A percentile compares a stretch with the other conserved stretches of the same genome.
Evolutionary conservation across 64 coral and sea anemone species (phyloP).

Genomic region (Trachythela sp.): DNA sequence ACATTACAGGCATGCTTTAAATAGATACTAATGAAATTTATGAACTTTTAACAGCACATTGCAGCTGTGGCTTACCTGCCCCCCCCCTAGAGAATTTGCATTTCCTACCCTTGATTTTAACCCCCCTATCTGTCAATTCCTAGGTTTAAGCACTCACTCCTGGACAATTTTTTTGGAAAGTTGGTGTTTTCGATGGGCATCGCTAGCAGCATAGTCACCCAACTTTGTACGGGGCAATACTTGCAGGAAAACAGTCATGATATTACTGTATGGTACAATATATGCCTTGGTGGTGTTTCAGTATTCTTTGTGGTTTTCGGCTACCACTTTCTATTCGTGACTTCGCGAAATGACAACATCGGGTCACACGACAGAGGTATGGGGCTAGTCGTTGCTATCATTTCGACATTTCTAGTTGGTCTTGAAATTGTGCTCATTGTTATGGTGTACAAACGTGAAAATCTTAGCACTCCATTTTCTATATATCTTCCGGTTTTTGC

Average conservation of each 20-base stretch:
- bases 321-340: not conserved
- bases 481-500: not conserved
- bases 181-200: slow-evolving; percentile 7
- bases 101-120: not conserved
- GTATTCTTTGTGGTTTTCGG: not conserved
- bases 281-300: not conserved
- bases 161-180: slow-evolving; percentile 2
- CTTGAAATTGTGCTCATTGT: not conserved
- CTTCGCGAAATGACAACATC: not conserved
- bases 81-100: not conserved
- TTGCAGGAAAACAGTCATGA: not conserved
- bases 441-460: not conserved
- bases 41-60: too few species aligned
- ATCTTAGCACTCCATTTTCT: not conserved
- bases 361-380: slow-evolving; percentile 8
- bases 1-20: too few species aligned
- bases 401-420: not conserved
- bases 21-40: too few species aligned
- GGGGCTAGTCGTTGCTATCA: not conserved
- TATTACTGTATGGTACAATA: not conserved
- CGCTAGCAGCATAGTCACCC: not conserved
- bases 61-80: too few species aligned
- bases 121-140: not conserved
- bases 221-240: not conserved
- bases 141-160: not conserved